Evolutionary conservation across 2,113 vertebrate genomes (phyloP), one percentile per base, ranked within the genome.

Genomic region (Myotis brandtii): DNA sequence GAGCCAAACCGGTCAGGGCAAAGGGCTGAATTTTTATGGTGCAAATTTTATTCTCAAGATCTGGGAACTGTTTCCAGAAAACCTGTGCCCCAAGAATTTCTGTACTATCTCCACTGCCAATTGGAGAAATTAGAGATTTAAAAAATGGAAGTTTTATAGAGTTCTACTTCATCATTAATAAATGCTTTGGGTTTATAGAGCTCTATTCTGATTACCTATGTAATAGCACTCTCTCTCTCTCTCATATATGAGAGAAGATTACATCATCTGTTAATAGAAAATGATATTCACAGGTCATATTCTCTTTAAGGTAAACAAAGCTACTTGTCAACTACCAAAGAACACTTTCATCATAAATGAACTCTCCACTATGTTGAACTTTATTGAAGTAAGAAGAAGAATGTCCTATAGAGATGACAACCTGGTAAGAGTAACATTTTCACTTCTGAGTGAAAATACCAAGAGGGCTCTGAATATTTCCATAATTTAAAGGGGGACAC

Each of bases 291-390:
- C 9, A 72, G 37, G 3, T 91, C 21, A 46, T 86, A 34, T 95
- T 97, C 21, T 95, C n/a, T 93, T 96, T 95, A 84, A 98, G 98
- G 94, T 92, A 92, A 98, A 98, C 86, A 96, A 95, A 88, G 62
- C 50, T 67, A 94, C 76, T 1, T 56, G 30, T 86, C 97, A 1
- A 76, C 70, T 98, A 34, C 90, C 95, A 70, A 52, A 93, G 84
- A 94, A 64, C 46, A 62, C 70, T 79, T 98, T 98, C 96, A 54
- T 95, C 83, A 97, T 98, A 84, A 23, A 88, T 86, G 94, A 97
- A 77, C n/a, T 97, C 30, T 59, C 30, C 1, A 0, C 3, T 30
- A 3, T 0, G 2, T 32, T 97, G 40, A 0, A 82, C n/a, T 7
- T 77, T 37, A 0, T 0, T 23, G 0, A 0, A 9, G 69, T 95